Conservation (phyloP, 2,888 invertebrate genomes). For the Lumbricus terrestris region DNA sequence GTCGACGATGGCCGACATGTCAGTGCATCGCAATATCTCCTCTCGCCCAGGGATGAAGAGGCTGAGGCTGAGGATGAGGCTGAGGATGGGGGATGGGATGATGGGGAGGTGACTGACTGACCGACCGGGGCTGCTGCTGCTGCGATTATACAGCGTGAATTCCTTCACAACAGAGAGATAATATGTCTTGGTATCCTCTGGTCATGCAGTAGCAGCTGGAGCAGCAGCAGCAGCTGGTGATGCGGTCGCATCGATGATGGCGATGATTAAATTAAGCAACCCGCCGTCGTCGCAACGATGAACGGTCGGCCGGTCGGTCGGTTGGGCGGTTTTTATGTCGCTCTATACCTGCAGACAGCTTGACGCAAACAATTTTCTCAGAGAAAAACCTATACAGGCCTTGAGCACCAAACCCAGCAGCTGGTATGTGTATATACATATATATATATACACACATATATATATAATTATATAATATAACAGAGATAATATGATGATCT, state of each 20-base stretch:
- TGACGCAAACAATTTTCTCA: neutral
- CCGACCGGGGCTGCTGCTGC: neutral
- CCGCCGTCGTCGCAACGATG: no score
- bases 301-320: neutral
- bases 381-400: neutral
- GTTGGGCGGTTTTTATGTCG: no score
- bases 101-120: no score
- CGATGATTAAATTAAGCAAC: neutral
- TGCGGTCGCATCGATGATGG: neutral
- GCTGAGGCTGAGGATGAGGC: no score
- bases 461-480: neutral
- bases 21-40: neutral
- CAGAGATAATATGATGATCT: no score
- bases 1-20: neutral
- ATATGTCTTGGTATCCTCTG: slow-evolving; percentile 3
- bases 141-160: neutral
- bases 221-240: neutral
- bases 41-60: neutral
- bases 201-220: neutral
- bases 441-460: neutral
- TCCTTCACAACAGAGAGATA: slow-evolving; percentile 3
- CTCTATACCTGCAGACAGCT: neutral
- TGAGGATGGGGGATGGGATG: no score
- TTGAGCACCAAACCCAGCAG: neutral
- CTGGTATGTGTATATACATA: neutral